phyloP scores from a whole-genome alignment of 2,797 vertebrate genomes.

The Propithecus deckenii region DNA sequence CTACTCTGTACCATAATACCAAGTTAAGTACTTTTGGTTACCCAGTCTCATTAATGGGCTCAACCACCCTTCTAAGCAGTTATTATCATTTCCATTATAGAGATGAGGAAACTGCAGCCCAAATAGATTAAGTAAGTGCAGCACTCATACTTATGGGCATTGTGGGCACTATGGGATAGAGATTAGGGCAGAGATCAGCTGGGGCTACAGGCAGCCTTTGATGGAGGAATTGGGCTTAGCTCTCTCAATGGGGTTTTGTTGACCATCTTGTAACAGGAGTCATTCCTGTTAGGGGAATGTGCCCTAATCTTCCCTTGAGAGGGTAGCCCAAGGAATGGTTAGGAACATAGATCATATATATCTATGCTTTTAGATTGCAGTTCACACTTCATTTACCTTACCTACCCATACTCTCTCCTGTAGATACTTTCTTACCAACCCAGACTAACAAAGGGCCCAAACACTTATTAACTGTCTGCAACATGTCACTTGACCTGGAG shows the following conservation, averaged over 20 bases:
- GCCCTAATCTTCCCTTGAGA: slow-evolving; percentile 13
- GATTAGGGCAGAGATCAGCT: not conserved
- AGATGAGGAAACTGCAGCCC: not conserved
- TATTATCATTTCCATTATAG: not conserved
- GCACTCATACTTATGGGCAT: not conserved
- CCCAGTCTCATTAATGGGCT: not conserved
- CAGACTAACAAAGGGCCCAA: not conserved
- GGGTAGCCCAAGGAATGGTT: not conserved
- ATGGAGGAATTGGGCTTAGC: not conserved
- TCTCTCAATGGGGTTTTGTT: slow-evolving; percentile 24
- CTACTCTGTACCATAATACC: not conserved
- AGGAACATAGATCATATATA: not conserved
- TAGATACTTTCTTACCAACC: not conserved
- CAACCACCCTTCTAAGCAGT: not conserved
- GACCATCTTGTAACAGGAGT: not conserved
- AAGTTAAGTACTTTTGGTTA: slow-evolving; percentile 3
- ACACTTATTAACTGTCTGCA: not conserved
- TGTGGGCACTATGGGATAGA: not conserved
- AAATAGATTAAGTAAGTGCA: not conserved
- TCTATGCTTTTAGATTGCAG: not conserved
- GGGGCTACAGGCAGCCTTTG: not conserved
- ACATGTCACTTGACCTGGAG: not conserved
- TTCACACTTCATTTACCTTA: slow-evolving; percentile 1
- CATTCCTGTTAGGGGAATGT: not conserved
- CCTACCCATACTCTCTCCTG: not conserved